Evolutionary conservation across 2,113 vertebrate genomes (phyloP).

Genomic region (Pygoscelis adeliae): DNA sequence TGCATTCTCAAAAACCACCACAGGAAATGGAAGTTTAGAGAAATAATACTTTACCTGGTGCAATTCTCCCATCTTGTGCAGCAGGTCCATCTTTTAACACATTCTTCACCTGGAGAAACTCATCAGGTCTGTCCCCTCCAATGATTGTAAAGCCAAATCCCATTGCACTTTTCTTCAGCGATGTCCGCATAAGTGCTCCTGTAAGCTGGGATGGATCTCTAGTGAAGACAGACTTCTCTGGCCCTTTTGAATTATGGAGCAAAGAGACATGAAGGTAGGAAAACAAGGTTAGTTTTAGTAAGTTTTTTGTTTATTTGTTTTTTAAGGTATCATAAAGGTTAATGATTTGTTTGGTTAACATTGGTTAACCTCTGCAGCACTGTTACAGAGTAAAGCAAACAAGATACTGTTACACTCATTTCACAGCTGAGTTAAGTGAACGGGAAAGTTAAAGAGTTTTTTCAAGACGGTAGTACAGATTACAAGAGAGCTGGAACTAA

Average conservation of each 20-base stretch:
- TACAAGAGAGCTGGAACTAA: neutral
- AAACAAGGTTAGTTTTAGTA: neutral
- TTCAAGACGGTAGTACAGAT: neutral
- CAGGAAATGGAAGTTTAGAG: neutral
- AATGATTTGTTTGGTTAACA: neutral
- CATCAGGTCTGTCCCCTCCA: conserved; percentile 95
- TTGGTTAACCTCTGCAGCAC: neutral
- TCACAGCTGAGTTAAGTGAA: neutral
- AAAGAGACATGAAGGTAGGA: neutral
- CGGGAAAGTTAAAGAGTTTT: neutral
- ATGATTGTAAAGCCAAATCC: conserved; percentile 99
- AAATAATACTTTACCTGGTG: conserved; percentile 80
- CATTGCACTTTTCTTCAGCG: conserved; percentile 90
- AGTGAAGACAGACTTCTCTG: conserved; percentile 83
- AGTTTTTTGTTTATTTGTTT: neutral
- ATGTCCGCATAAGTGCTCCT: conserved; percentile 86
- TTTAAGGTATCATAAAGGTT: neutral
- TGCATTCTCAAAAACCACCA: neutral
- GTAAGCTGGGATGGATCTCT: conserved; percentile 91
- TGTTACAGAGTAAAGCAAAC: neutral
- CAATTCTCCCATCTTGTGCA: conserved; percentile 93
- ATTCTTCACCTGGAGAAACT: conserved; percentile 98
- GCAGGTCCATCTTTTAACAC: conserved; percentile 93
- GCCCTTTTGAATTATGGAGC: conserved; percentile 27
- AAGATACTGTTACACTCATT: neutral